phyloP scores from a whole-genome alignment of 23 tunicate species.

The Aplidium turbinatum region DNA sequence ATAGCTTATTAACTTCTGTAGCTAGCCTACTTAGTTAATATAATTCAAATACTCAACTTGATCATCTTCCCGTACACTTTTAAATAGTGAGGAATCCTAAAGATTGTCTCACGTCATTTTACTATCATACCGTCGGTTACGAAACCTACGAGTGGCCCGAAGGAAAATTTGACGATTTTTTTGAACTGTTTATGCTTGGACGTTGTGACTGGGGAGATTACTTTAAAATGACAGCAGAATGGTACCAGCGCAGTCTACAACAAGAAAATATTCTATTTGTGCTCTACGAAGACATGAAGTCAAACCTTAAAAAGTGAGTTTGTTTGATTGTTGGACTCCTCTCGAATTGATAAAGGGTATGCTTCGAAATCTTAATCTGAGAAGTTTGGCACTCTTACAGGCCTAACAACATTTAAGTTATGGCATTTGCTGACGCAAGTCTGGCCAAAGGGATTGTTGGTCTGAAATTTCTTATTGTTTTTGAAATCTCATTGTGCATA shows the following conservation, averaged over 20 bases:
- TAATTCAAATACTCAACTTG: not conserved
- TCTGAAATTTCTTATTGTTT: too few relatives aligned
- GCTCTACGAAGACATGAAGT: constrained; percentile 67
- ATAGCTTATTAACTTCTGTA: not conserved
- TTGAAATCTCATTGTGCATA: too few relatives aligned
- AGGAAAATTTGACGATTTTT: constrained; percentile 70
- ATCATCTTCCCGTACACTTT: too few relatives aligned
- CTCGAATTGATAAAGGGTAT: too few relatives aligned
- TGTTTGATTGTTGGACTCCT: not conserved
- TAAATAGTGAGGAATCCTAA: constrained; percentile 65
- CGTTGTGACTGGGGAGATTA: constrained; percentile 58
- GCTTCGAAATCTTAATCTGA: too few relatives aligned
- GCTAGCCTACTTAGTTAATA: too few relatives aligned
- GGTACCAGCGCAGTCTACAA: constrained; percentile 45
- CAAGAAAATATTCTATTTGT: constrained; percentile 36
- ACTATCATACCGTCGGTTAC: constrained; percentile 65
- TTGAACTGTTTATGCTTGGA: constrained; percentile 53
- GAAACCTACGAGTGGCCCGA: constrained; percentile 48
- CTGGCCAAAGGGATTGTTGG: too few relatives aligned
- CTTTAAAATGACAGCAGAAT: constrained; percentile 51
- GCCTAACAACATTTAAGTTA: too few relatives aligned
- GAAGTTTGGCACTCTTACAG: too few relatives aligned
- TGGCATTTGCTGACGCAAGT: too few relatives aligned
- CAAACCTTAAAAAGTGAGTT: constrained; percentile 22
- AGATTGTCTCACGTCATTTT: constrained; percentile 49